A percentile compares a stretch with the other conserved stretches of the same genome.
Conservation (phyloP, 2,113 vertebrate genomes). For the Rostratula benghalensis region DNA sequence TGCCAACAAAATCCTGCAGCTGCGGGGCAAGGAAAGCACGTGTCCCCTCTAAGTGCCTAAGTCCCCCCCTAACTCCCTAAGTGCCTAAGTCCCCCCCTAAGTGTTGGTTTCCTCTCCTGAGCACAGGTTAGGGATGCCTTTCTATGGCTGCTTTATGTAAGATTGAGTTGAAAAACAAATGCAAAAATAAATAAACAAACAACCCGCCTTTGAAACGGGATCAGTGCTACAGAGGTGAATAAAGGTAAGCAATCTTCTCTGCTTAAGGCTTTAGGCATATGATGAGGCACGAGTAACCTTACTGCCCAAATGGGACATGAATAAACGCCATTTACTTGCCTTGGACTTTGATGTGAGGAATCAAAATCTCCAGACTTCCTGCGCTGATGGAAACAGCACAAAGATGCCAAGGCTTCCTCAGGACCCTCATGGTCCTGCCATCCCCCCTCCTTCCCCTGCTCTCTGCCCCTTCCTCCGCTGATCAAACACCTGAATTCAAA, state of each 20-base stretch:
- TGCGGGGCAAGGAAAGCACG: fast-evolving
- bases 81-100: too few relatives aligned
- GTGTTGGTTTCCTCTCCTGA: not conserved
- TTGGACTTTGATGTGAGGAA: not conserved
- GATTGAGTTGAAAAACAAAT: not conserved
- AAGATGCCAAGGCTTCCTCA: not conserved
- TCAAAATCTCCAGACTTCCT: not conserved
- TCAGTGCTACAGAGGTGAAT: not conserved
- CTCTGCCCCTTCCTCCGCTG: not conserved
- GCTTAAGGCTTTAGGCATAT: not conserved
- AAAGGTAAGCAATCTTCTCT: not conserved
- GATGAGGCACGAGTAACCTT: not conserved
- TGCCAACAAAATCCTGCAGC: fast-evolving
- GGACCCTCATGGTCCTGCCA: not conserved
- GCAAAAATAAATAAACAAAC: not conserved
- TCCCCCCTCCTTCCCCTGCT: not conserved
- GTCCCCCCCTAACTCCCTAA: too few relatives aligned
- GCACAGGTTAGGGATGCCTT: not conserved
- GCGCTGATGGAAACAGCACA: not conserved
- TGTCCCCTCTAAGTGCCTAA: not conserved
- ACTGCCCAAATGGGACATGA: not conserved
- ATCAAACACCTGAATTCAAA: conserved; percentile 24
- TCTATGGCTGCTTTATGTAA: not conserved
- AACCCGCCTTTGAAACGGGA: not conserved
- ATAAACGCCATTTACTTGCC: not conserved